Evolutionary conservation across 2,797 vertebrate genomes (phyloP).

Genomic region (Lagodon rhomboides): DNA sequence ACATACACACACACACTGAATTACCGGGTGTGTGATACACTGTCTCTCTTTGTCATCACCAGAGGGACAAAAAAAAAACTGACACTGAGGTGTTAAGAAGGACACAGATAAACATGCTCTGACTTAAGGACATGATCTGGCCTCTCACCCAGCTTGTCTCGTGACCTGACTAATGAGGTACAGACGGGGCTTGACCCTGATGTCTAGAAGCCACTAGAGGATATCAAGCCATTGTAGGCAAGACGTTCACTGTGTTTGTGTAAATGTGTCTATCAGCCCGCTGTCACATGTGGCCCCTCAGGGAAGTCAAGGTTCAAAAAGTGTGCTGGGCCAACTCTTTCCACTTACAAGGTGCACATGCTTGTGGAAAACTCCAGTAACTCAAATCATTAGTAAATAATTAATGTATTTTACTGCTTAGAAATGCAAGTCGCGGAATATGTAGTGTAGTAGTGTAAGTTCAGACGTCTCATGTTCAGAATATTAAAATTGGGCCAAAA

Average conservation of each 20-base stretch:
- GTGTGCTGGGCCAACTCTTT: slow-evolving; percentile 41
- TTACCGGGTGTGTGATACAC: slow-evolving; percentile 7
- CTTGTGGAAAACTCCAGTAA: slow-evolving; percentile 25
- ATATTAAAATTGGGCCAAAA: neutral
- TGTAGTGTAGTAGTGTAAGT: neutral
- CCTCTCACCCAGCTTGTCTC: slow-evolving; percentile 54
- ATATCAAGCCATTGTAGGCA: slow-evolving; percentile 49
- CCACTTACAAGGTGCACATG: slow-evolving; percentile 37
- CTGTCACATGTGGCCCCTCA: slow-evolving; percentile 46
- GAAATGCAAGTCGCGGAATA: neutral
- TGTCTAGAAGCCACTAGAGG: slow-evolving; percentile 61
- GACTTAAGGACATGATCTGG: slow-evolving; percentile 56
- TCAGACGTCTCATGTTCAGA: neutral
- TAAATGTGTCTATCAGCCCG: slow-evolving; percentile 44
- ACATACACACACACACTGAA: slow-evolving; percentile 43
- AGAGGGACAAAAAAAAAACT: slow-evolving; percentile 45
- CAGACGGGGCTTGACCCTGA: slow-evolving; percentile 66
- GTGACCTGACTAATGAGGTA: slow-evolving; percentile 78
- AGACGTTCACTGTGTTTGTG: slow-evolving; percentile 40
- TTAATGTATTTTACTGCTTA: slow-evolving; percentile 21
- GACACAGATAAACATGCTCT: slow-evolving; percentile 63
- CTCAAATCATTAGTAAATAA: slow-evolving; percentile 36
- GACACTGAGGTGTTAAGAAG: slow-evolving; percentile 51
- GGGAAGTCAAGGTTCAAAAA: slow-evolving; percentile 60
- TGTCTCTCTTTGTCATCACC: slow-evolving; percentile 67